Base-by-base conservation (phyloP, 2,797 vertebrate genomes). In the Sebastes miniatus region DNA sequence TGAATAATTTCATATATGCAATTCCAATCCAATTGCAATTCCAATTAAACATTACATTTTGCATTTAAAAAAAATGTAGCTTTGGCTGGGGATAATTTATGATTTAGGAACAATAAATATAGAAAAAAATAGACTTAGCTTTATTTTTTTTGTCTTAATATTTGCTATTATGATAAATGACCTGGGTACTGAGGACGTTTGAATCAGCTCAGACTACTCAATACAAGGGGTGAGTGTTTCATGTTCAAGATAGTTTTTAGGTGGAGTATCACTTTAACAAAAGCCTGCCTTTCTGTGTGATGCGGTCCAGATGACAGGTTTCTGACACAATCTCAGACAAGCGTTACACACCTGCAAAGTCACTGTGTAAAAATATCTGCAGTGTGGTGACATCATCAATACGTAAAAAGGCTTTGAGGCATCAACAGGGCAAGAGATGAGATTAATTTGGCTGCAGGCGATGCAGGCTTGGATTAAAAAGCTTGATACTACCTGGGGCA, bases 381-480 rank as follows among this genome's bases (percentile, higher is more conserved):
- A 80, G 68, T 78, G 70, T 2, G 68, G 68, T 84, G 73, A 83
- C 77, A 83, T 81, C 81, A 88, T 81, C 34, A 24, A 50, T 43
- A 76, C 11, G 8, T 24, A 36, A 76, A 65, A 81, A 68, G 32
- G 29, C 29, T 80, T 32, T 22, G 50, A 72, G 66, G 11, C 68
- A 69, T 14, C 24, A 79, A 80, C 24, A 86, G 54, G 29, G 59
- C 61, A 43, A 70, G 74, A 67, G 61, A 59, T 1, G 36, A 9
- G 63, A 74, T 62, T 76, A 47, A 77, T 61, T 52, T 31, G 27
- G 58, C 70, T 69, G 66, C 67, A 69, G 73, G 78, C 61, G 20
- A 73, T 20, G 52, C 25, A 34, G 47, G 24, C 62, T 50, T 11
- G 61, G 70, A 90, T 76, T 81, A 79, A 77, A 81, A 71, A 61